Conservation (phyloP, 2,113 vertebrate species). For the Potamarius usumacintae region DNA sequence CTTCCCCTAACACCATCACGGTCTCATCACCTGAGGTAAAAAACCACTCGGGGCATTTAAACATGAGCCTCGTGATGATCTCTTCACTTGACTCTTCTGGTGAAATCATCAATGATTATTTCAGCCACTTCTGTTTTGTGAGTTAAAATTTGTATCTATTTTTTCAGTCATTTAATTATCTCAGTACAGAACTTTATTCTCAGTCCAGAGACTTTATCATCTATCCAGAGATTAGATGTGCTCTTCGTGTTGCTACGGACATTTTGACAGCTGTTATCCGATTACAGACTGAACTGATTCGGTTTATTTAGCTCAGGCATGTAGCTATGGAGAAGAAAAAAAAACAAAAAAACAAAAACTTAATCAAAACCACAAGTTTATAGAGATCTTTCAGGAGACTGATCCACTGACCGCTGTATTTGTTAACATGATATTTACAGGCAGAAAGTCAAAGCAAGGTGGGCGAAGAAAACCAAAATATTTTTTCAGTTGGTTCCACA, state of each 20-base stretch:
- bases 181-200: neutral
- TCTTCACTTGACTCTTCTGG: neutral
- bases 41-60: neutral
- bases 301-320: neutral
- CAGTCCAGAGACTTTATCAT: too few species aligned
- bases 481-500: neutral
- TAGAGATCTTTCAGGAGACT: too few species aligned
- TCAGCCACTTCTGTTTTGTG: neutral
- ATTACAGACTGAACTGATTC: neutral
- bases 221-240: neutral
- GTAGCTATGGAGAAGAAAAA: too few species aligned
- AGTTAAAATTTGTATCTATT: neutral
- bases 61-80: neutral
- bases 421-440: neutral
- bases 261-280: neutral
- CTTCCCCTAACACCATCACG: too few species aligned
- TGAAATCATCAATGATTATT: neutral
- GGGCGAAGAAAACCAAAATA: too few species aligned
- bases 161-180: neutral
- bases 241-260: neutral
- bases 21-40: neutral
- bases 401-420: neutral
- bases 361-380: too few species aligned
- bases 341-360: too few species aligned
- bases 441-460: neutral